phyloP scores from a whole-genome alignment of 1,140 invertebrate genomes.

The Frieseomelitta varia region DNA sequence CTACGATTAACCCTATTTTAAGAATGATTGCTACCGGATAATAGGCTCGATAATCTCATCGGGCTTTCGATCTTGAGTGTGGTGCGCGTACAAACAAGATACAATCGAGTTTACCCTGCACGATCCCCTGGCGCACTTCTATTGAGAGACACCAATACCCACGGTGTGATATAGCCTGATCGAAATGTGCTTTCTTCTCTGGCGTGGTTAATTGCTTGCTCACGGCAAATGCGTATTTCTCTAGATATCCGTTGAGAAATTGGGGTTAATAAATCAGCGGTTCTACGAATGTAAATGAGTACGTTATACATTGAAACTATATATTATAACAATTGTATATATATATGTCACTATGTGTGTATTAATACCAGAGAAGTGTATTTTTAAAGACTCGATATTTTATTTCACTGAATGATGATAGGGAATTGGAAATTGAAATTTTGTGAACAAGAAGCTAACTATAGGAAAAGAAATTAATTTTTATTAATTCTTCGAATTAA shows the following conservation, averaged over 20 bases:
- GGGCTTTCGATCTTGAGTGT: constrained; percentile 61
- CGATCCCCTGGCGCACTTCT: constrained; percentile 39
- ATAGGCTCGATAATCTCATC: constrained; percentile 59
- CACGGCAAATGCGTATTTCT: neutral
- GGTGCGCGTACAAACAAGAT: constrained; percentile 55
- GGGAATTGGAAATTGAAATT: neutral
- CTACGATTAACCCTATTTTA: constrained; percentile 69
- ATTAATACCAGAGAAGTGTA: too few species aligned
- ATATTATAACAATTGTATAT: too few species aligned
- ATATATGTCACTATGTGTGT: too few species aligned
- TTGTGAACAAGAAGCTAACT: neutral
- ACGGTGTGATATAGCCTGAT: neutral
- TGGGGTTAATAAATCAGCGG: neutral
- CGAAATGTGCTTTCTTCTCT: constrained; percentile 11
- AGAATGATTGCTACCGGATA: constrained; percentile 62
- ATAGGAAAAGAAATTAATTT: too few species aligned
- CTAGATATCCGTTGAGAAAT: neutral
- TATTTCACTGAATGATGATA: neutral
- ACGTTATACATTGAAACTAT: neutral
- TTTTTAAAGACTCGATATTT: neutral
- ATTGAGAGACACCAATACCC: constrained; percentile 32
- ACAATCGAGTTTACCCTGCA: constrained; percentile 55
- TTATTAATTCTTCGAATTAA: too few species aligned
- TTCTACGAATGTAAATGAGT: neutral
- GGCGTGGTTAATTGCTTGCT: constrained; percentile 26